These are phyloP conservation scores for Phalacrocorax carbo DNA, from an alignment of 2,113 vertebrate species.

Conservation along the genomic window DNA sequence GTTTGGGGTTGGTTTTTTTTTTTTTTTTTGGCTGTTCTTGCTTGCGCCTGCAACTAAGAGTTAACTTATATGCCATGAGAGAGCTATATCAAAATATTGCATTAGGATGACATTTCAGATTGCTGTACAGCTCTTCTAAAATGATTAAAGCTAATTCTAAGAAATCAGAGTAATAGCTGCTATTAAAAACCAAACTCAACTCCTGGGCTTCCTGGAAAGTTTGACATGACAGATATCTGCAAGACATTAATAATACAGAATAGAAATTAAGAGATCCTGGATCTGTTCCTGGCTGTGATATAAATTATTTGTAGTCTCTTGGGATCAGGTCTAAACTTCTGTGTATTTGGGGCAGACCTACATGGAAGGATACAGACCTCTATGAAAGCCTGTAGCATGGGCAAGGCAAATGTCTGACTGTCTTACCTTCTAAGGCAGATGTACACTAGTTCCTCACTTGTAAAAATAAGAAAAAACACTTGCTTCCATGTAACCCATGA, in stretches of 20 bases:
- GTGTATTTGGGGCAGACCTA: neutral
- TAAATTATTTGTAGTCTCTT: conserved; percentile 2
- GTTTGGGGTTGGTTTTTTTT: no score
- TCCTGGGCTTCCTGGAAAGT: conserved; percentile 61
- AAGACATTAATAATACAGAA: conserved; percentile 53
- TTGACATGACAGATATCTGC: conserved; percentile 59
- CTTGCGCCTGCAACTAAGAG: neutral
- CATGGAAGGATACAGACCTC: neutral
- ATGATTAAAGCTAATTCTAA: conserved; percentile 65
- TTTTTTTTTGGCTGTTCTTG: neutral
- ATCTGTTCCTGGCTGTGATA: neutral
- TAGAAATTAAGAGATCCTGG: conserved; percentile 27
- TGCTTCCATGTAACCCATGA: neutral
- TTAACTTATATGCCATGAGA: neutral
- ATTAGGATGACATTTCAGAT: conserved; percentile 59
- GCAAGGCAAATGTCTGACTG: neutral
- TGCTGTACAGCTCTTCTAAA: conserved; percentile 54
- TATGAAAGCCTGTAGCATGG: neutral
- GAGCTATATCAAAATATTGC: conserved; percentile 43
- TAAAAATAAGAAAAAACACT: neutral
- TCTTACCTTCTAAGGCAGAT: neutral
- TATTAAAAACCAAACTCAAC: conserved; percentile 49
- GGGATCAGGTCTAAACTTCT: neutral
- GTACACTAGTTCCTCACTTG: neutral
- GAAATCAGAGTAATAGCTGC: conserved; percentile 66